These are phyloP conservation scores for Danaus melanippus DNA, from an alignment of 1,140 invertebrate genomes.

Conservation along the genomic window DNA sequence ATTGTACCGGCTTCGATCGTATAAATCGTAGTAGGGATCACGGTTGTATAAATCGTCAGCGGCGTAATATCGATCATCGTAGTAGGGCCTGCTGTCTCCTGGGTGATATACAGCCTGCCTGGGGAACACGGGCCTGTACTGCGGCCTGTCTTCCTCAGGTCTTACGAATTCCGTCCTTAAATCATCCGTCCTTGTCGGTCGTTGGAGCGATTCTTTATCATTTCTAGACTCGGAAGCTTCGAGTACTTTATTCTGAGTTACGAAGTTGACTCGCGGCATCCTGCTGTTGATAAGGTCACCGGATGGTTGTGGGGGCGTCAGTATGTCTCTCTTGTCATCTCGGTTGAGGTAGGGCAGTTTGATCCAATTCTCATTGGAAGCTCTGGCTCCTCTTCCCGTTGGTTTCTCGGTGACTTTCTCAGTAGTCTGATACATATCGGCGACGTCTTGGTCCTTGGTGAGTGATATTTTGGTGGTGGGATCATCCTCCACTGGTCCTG, in stretches of 20 bases:
- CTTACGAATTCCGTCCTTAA: constrained; percentile 67
- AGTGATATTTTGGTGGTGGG: constrained; percentile 54
- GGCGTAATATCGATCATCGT: constrained; percentile 60
- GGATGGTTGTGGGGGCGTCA: constrained; percentile 54
- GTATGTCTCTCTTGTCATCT: constrained; percentile 43
- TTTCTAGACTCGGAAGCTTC: constrained; percentile 67
- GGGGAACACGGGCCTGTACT: constrained; percentile 63
- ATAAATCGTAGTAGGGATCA: constrained; percentile 58
- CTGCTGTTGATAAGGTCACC: constrained; percentile 63
- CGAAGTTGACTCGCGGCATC: constrained; percentile 69
- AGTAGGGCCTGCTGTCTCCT: constrained; percentile 54
- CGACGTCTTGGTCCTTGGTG: constrained; percentile 40
- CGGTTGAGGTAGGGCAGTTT: constrained; percentile 59
- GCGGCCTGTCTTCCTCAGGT: constrained; percentile 48
- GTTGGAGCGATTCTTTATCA: constrained; percentile 62
- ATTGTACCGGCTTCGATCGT: constrained; percentile 51
- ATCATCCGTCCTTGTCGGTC: constrained; percentile 54
- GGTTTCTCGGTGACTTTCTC: constrained; percentile 63
- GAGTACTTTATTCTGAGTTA: constrained; percentile 65
- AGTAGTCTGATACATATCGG: constrained; percentile 53
- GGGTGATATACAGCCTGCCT: constrained; percentile 67
- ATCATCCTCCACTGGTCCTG: constrained; percentile 47
- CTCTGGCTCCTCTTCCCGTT: constrained; percentile 61
- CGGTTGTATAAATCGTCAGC: constrained; percentile 57
- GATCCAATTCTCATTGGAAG: constrained; percentile 69